Evolutionary conservation across 2,888 invertebrate genomes (phyloP), one percentile per base, ranked within the genome.

Genomic region (Conistra vaccinii): DNA sequence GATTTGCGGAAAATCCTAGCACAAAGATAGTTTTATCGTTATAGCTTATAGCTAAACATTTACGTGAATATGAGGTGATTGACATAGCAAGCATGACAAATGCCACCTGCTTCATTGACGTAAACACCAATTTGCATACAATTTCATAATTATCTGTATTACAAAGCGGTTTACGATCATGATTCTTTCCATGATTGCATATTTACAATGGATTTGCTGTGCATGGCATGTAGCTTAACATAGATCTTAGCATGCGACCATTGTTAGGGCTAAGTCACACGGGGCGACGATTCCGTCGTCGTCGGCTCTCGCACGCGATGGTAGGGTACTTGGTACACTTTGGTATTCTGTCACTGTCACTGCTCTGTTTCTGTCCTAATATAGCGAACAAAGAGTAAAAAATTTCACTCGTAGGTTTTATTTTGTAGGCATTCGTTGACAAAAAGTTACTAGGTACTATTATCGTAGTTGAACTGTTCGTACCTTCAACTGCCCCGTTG

Each of bases 181-280:
- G 62, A 79, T 71, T 71, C 4, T 78, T 72, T 72, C 67, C 69
- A 78, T 69, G 70, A 85, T 83, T 85, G 74, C 77, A 76, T 74
- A 75, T 80, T 85, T 72, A 83, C 80, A 80, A 78, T 78, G 53
- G 71, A 69, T 79, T 69, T 66, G 39, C 69, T 61, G 53, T 58
- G 66, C 83, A 71, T 82, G 61, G 55, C 61, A 72, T 68, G 85
- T 42, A 57, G 53, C 45, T 72, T 71, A 78, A 53, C 70, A 55
- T 61, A 72, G 71, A 58, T 76, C 63, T 78, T 61, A 67, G 32
- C 85, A 84, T 82, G 85, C 84, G 61, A 85, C 70, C 74, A 82
- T 83, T 85, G 73, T 75, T 75, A 73, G 65, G 74, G 57, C 70
- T 81, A 78, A 81, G 62, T 81, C 85, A 81, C 39, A 81, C n/a